A percentile compares a stretch with the other conserved stretches of the same genome.
Evolutionary conservation across 2,888 invertebrate species (phyloP).

Genomic region (Coleophora deauratella): DNA sequence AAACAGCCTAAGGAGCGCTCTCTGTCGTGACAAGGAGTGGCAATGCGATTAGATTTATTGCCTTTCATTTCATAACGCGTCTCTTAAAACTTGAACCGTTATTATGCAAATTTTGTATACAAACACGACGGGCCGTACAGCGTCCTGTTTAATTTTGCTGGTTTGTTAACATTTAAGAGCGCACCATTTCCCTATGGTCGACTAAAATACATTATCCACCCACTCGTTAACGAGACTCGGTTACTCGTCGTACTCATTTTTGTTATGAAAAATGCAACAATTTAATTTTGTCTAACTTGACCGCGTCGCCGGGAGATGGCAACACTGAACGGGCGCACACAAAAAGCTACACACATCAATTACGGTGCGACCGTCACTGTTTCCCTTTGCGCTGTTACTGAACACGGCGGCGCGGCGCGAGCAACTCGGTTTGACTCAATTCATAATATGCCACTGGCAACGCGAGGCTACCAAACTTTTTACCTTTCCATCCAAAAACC

Average conservation of each 20-base stretch:
- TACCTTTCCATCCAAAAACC: slow-evolving; percentile 30
- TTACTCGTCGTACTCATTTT: slow-evolving; percentile 46
- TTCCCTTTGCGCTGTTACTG: slow-evolving; percentile 41
- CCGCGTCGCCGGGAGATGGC: slow-evolving; percentile 42
- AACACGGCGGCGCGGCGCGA: slow-evolving; percentile 18
- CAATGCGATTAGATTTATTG: too few relatives aligned
- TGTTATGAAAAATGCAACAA: slow-evolving; percentile 66
- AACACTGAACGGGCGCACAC: slow-evolving; percentile 43
- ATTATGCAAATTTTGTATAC: too few relatives aligned
- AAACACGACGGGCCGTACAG: neutral
- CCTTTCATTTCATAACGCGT: slow-evolving; percentile 2
- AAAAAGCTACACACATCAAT: slow-evolving; percentile 69
- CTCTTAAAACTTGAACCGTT: too few relatives aligned
- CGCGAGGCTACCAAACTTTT: slow-evolving; percentile 38
- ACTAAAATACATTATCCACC: slow-evolving; percentile 47
- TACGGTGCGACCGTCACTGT: slow-evolving; percentile 37
- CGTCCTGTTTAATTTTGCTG: slow-evolving; percentile 19
- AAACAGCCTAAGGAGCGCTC: too few relatives aligned
- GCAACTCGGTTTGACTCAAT: slow-evolving; percentile 59
- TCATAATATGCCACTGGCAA: slow-evolving; percentile 40
- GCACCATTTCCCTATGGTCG: slow-evolving; percentile 20
- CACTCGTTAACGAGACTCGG: slow-evolving; percentile 45
- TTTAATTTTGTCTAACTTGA: slow-evolving; percentile 69
- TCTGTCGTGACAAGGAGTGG: too few relatives aligned
- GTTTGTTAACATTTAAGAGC: slow-evolving; percentile 24